Evolutionary conservation across 2,888 invertebrate genomes (phyloP), one percentile per base, ranked within the genome.

Genomic region (Drosophila setosimentum): DNA sequence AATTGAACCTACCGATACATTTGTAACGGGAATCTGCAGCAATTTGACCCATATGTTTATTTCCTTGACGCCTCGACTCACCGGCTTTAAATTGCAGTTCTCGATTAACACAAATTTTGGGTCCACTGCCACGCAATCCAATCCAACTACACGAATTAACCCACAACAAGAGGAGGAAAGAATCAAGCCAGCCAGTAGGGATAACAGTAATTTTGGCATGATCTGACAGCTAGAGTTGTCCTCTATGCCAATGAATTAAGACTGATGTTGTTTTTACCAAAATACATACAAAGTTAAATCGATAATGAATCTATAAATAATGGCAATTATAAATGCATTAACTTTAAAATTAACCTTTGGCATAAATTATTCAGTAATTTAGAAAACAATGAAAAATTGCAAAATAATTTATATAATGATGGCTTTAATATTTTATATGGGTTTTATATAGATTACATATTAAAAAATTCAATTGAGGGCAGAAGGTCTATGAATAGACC

Each of bases 31-130:
- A 27, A 40, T 3, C 37, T 55, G 55, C 8, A 40, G 55, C 55
- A 55, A 29, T 16, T 27, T 37, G 3, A 16, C 2, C n/a, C 2
- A 7, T 10, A 4, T 0, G 8, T 8, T 16, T 13, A 55, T 4
- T 29, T 55, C 37, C 37, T 55, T 55, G 40, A 55, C n/a, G 5
- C 29, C 37, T n/a, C 55, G 55, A 29, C 40, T 29, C n/a, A 55
- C 37, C 13, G 54, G 54, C 24, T 27, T 55, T 18, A 55, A 18
- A n/a, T 1, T 13, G 37, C 54, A 55, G 13, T 4, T 5, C 0
- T 27, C 2, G 8, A 29, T 29, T 6, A 3, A 1, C 0, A 18
- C 0, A 55, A 55, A 55, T n/a, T 1, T 8, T 37, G 13, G 27
- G 37, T 55, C 54, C 18, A n/a, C 27, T n/a, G 7, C 1, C 4